phyloP scores from a whole-genome alignment of 2,113 vertebrate species.

The Stegastes partitus region DNA sequence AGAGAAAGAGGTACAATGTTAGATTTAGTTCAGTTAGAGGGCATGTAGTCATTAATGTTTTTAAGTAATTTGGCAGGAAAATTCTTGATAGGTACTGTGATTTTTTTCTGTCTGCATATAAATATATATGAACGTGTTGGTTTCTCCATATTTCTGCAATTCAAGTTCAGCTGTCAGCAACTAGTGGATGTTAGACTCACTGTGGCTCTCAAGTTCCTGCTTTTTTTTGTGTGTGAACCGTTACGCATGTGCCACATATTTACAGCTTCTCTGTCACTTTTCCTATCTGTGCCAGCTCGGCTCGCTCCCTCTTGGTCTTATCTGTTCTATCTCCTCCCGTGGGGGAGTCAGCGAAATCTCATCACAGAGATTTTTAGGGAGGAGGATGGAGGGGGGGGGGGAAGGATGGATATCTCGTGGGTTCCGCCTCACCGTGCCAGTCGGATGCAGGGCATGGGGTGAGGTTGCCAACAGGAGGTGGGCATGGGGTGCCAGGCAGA shows the following conservation, averaged over 20 bases:
- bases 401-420: conserved; percentile 21
- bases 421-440: conserved; percentile 42
- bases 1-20: neutral
- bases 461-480: conserved; percentile 60
- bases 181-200: conserved; percentile 18
- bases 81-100: no score
- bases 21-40: neutral
- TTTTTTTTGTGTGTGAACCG: conserved; percentile 17
- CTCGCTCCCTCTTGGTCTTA: conserved; percentile 1
- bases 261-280: conserved; percentile 32
- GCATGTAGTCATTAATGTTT: neutral
- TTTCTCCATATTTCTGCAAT: neutral
- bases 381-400: neutral
- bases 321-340: conserved; percentile 21
- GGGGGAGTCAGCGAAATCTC: conserved; percentile 31
- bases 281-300: conserved; percentile 5
- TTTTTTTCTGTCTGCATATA: no score
- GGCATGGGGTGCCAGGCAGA: conserved; percentile 52
- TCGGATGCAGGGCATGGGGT: conserved; percentile 36
- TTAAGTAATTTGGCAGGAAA: no score
- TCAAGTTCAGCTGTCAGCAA: conserved; percentile 8
- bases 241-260: conserved; percentile 26
- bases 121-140: no score
- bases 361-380: conserved; percentile 28
- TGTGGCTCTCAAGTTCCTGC: conserved; percentile 19